Conservation (phyloP, 2,113 vertebrate genomes). For the Protomyctophum bolini region DNA sequence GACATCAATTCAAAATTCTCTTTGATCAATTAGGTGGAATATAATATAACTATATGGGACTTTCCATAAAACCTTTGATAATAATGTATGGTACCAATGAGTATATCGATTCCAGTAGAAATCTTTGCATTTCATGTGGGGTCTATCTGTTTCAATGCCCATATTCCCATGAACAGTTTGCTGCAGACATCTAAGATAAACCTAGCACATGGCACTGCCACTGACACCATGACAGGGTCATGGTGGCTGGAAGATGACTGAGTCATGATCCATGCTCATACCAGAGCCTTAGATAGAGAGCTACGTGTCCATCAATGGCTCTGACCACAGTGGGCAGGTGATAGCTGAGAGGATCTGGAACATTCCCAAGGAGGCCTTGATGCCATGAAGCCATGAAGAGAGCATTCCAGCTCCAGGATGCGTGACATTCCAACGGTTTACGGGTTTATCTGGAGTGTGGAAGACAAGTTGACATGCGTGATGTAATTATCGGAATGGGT, state of each 20-base stretch:
- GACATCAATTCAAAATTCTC: conserved; percentile 3
- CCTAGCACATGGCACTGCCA: conserved; percentile 15
- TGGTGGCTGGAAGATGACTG: conserved; percentile 20
- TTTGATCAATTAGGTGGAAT: no score
- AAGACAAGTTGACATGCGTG: conserved; percentile 33
- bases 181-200: no score
- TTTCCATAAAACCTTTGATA: no score
- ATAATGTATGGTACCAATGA: no score
- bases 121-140: no score
- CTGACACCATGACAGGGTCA: conserved; percentile 10
- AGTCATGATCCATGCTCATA: conserved; percentile 54
- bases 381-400: conserved; percentile 31
- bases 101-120: no score
- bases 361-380: conserved; percentile 56
- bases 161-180: no score
- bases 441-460: conserved; percentile 25
- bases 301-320: conserved; percentile 16
- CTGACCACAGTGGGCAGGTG: conserved; percentile 43
- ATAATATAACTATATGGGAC: no score
- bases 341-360: conserved; percentile 17
- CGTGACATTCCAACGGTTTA: conserved; percentile 45
- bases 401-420: conserved; percentile 36
- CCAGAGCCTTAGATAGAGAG: conserved; percentile 47
- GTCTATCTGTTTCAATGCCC: no score
- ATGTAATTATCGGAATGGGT: conserved; percentile 26